Evolutionary conservation across 2,797 vertebrate genomes (phyloP).

Genomic region (Hydrophis major): DNA sequence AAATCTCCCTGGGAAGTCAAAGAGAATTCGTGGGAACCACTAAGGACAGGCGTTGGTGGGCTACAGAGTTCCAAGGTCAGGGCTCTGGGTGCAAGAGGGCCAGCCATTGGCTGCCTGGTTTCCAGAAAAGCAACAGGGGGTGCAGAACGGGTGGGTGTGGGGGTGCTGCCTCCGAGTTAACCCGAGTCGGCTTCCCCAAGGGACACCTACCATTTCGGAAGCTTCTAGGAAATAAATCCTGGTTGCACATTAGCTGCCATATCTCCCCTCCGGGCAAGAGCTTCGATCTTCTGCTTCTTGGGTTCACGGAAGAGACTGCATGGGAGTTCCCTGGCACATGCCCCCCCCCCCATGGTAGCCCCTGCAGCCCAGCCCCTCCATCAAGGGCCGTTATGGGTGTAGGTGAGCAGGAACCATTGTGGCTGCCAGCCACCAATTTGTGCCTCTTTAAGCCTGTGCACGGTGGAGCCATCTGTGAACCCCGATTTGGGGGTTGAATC

Average conservation of each 20-base stretch:
- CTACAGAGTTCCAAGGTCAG: neutral
- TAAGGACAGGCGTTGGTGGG: neutral
- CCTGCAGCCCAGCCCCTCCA: neutral
- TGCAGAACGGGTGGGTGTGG: no score
- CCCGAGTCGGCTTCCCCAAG: neutral
- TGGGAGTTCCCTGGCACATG: no score
- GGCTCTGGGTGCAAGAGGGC: neutral
- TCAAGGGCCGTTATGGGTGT: neutral
- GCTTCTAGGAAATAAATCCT: neutral
- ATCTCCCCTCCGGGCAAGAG: neutral
- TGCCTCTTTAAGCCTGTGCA: neutral
- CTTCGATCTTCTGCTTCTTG: neutral
- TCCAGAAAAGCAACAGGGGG: neutral
- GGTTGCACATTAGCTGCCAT: neutral
- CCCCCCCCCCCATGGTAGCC: neutral
- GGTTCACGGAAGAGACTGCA: neutral
- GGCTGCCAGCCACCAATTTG: neutral
- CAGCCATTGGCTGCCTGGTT: neutral
- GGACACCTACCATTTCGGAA: neutral
- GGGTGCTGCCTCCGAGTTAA: neutral
- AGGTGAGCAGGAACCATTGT: neutral
- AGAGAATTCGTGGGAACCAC: neutral
- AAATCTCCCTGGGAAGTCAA: neutral
- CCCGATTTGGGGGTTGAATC: neutral
- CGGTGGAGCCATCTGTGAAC: neutral